Evolutionary conservation across 2,797 vertebrate species (phyloP).

Genomic region (Scarus forsteni): DNA sequence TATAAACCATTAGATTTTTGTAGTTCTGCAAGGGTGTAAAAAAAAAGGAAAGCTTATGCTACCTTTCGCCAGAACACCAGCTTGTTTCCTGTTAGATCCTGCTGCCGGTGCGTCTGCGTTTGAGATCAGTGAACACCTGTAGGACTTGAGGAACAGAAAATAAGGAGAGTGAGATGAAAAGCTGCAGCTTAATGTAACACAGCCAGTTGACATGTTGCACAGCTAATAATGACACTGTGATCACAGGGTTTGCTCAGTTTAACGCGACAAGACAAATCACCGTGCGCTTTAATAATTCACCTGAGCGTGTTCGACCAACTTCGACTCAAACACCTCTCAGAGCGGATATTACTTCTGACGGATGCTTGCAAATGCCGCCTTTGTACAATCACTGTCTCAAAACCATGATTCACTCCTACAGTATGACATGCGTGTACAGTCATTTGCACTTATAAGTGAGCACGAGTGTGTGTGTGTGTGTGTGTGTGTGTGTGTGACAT

Average conservation of each 20-base stretch:
- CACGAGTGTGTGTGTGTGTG: slow-evolving; percentile 48
- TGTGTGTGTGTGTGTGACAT: slow-evolving; percentile 61
- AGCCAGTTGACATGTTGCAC: slow-evolving; percentile 69
- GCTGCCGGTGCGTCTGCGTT: slow-evolving; percentile 4
- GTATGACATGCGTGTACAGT: slow-evolving; percentile 43
- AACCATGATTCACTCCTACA: slow-evolving; percentile 55
- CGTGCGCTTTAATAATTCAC: slow-evolving; percentile 78
- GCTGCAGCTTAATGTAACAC: slow-evolving; percentile 69
- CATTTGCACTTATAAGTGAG: slow-evolving; percentile 60
- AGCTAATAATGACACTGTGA: slow-evolving; percentile 76
- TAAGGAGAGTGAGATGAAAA: slow-evolving; percentile 59
- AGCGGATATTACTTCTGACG: slow-evolving; percentile 73
- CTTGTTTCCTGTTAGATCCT: slow-evolving; percentile 36
- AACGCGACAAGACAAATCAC: slow-evolving; percentile 80
- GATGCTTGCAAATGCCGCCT: slow-evolving; percentile 68
- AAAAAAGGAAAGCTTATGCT: slow-evolving; percentile 47
- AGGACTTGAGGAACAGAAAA: slow-evolving; percentile 60
- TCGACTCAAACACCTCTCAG: slow-evolving; percentile 39
- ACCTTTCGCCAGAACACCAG: slow-evolving; percentile 58
- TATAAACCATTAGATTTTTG: slow-evolving; percentile 59
- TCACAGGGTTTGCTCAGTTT: slow-evolving; percentile 75
- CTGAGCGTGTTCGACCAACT: slow-evolving; percentile 68
- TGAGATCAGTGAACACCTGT: slow-evolving; percentile 57
- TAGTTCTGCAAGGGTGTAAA: slow-evolving; percentile 43
- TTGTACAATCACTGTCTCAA: slow-evolving; percentile 75